Evolutionary conservation across 2,888 invertebrate species (phyloP), one percentile per base, ranked within the genome.

Genomic region (Hemicrepidius hirtus): DNA sequence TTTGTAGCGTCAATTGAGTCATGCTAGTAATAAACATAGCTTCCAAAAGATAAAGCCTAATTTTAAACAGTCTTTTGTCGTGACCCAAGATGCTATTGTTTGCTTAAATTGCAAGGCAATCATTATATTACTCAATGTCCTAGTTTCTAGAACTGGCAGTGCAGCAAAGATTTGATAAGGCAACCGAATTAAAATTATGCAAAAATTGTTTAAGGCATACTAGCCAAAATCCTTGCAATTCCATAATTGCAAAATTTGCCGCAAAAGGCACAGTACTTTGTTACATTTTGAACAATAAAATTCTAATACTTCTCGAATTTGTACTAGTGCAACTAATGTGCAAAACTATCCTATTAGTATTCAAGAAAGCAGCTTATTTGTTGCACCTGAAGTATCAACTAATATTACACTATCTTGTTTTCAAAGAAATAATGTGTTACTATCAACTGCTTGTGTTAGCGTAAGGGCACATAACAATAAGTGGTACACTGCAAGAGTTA

Each of bases 141-240:
- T 44, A 32, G 16, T 67, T 59, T 44, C 10, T 55, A 59, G 0
- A 9, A 5, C 24, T 60, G 3, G 13, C 59, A 13, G 32, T 32
- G 3, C n/a, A 41, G 10, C 13, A 57, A 21, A 18, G 60, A 44
- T 32, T 32, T 16, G 46, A 57, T 35, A 55, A 37, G 18, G 35
- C 37, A 32, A 44, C 28, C 12, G 35, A 53, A 12, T 59, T 67
- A 21, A 57, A 57, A 16, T 5, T 67, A 20, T 67, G 67, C 32
- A 44, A 41, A 57, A 60, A 60, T 59, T 68, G 68, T 13, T 60
- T 60, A 60, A 16, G 35, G 13, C 28, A 46, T n/a, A 28, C 35
- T 12, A 28, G 35, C 21, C 13, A 60, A 1, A 13, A 21, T 21
- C 13, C 20, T 2, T 50, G 50, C 35, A 68, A 24, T 12, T 62